These are phyloP conservation scores for Chrysodeixis includens DNA, from an alignment of 2,888 invertebrate species.

Conservation along the genomic window DNA sequence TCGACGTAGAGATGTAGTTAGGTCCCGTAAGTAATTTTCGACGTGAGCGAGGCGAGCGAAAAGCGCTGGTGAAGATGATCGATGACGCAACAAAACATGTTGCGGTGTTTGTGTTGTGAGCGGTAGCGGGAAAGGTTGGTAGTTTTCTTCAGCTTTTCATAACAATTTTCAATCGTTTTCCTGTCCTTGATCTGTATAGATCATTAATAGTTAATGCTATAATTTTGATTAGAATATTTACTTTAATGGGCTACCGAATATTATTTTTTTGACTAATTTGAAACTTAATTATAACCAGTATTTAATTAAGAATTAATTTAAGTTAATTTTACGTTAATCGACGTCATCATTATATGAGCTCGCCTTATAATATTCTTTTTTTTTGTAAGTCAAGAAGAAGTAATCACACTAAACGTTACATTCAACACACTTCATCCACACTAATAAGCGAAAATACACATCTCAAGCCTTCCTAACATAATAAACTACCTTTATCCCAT, in stretches of 20 bases:
- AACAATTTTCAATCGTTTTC: not conserved
- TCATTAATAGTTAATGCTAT: too few relatives aligned
- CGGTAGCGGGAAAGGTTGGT: constrained; percentile 38
- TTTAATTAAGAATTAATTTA: too few relatives aligned
- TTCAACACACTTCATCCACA: not conserved
- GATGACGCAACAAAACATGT: constrained; percentile 79
- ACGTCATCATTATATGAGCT: too few relatives aligned
- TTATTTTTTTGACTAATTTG: too few relatives aligned
- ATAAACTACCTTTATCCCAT: not conserved
- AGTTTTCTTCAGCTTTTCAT: constrained; percentile 3
- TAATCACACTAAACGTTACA: not conserved
- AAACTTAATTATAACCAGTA: too few relatives aligned
- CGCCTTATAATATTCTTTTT: too few relatives aligned
- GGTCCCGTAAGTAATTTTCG: constrained; percentile 84
- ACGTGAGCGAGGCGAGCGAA: constrained; percentile 69
- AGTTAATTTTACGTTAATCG: too few relatives aligned
- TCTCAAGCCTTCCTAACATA: not conserved
- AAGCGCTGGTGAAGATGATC: constrained; percentile 79
- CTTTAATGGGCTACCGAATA: too few relatives aligned
- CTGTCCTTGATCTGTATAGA: too few relatives aligned
- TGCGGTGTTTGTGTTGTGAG: constrained; percentile 43
- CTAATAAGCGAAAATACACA: not conserved
- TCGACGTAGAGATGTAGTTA: constrained; percentile 68
- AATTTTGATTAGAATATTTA: too few relatives aligned
- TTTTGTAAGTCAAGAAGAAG: too few relatives aligned